phyloP scores from a whole-genome alignment of 2,888 invertebrate species.

The Oligia latruncula region DNA sequence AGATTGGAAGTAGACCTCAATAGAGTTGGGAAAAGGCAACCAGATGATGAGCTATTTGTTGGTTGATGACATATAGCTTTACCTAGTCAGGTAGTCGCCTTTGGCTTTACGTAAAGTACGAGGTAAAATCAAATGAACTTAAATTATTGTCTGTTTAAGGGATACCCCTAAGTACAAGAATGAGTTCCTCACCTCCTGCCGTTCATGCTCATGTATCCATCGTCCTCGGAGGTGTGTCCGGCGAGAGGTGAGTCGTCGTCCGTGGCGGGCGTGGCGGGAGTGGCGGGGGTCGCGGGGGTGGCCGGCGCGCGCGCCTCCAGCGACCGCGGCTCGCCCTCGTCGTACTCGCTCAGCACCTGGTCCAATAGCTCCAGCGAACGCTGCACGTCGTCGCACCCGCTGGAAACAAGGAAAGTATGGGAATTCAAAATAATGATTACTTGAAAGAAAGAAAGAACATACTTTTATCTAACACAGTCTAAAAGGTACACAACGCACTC shows the following conservation, averaged over 20 bases:
- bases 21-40: not conserved
- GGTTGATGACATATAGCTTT: not conserved
- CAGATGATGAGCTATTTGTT: not conserved
- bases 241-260: conserved; percentile 94
- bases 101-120: not conserved
- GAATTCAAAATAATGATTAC: not conserved
- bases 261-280: conserved; percentile 89
- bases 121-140: not conserved
- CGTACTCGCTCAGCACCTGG: conserved; percentile 97
- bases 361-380: conserved; percentile 96
- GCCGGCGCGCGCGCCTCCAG: conserved; percentile 88
- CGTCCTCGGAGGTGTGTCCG: conserved; percentile 96
- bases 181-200: conserved; percentile 91
- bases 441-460: not conserved
- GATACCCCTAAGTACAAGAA: not conserved
- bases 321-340: conserved; percentile 92
- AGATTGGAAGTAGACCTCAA: not conserved
- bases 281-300: conserved; percentile 89
- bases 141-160: not conserved
- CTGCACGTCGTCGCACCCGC: conserved; percentile 96
- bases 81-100: not conserved
- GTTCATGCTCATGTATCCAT: conserved; percentile 98
- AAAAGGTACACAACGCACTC: not conserved
- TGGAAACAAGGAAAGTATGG: conserved; percentile 83
- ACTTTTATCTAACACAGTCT: not conserved